These are phyloP conservation scores for Sarotherodon lohbergeri DNA, from an alignment of 2,113 vertebrate species.

Conservation along the genomic window DNA sequence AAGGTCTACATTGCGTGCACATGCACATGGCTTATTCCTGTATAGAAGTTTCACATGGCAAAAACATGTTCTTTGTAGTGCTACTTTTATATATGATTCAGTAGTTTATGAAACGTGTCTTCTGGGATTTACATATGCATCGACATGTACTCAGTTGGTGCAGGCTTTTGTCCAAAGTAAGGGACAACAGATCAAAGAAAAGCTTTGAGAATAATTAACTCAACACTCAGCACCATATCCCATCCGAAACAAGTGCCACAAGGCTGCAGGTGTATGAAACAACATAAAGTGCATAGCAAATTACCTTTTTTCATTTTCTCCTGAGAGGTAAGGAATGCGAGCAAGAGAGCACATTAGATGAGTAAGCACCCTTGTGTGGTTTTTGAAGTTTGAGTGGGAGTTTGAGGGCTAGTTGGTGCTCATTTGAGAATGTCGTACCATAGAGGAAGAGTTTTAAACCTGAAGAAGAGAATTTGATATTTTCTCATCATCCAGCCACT, in stretches of 20 bases:
- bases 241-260: neutral
- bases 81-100: neutral
- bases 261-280: neutral
- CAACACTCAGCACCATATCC: neutral
- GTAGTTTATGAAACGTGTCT: neutral
- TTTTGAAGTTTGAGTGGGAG: neutral
- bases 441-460: neutral
- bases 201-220: neutral
- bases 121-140: neutral
- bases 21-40: neutral
- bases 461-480: neutral
- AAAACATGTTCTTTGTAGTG: neutral
- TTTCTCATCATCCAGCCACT: neutral
- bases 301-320: neutral
- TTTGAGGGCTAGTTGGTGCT: neutral
- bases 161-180: neutral
- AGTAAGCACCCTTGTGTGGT: neutral
- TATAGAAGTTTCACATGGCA: neutral
- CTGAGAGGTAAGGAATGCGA: neutral
- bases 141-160: neutral
- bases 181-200: neutral
- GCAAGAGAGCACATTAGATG: neutral
- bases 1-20: neutral
- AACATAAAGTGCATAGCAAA: neutral
- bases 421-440: neutral